These are phyloP conservation scores for Adoxophyes honmai DNA, from an alignment of 1,140 invertebrate genomes.

Conservation along the genomic window DNA sequence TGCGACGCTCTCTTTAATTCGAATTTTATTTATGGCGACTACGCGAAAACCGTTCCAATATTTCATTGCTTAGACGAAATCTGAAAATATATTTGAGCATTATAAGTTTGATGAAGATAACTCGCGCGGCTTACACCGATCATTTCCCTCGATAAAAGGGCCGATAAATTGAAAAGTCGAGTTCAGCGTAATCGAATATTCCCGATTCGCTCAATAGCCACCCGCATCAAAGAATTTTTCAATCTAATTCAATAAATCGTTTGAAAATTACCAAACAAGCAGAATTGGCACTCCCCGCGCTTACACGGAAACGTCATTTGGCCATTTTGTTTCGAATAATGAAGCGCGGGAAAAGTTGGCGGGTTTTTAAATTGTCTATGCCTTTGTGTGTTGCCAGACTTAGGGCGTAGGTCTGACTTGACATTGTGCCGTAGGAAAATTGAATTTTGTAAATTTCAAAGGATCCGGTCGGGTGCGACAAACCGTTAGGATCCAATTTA, in stretches of 20 bases:
- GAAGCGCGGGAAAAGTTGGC: background rate
- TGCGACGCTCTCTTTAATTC: too few relatives aligned
- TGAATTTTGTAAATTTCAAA: constrained; percentile 50
- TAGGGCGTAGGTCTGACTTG: background rate
- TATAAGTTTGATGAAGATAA: constrained; percentile 21
- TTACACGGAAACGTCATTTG: constrained; percentile 64
- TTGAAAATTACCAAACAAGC: constrained; percentile 61
- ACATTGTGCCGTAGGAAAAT: constrained; percentile 44
- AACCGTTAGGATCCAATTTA: constrained; percentile 54
- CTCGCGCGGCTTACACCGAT: constrained; percentile 51
- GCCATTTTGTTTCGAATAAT: constrained; percentile 29
- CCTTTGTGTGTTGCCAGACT: constrained; percentile 5
- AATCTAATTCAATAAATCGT: constrained; percentile 68
- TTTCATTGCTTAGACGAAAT: constrained; percentile 10
- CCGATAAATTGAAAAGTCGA: constrained; percentile 69
- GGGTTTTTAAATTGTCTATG: constrained; percentile 6
- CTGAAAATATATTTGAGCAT: constrained; percentile 12
- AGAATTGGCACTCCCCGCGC: constrained; percentile 51
- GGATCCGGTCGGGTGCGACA: constrained; percentile 24
- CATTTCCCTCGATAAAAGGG: constrained; percentile 50
- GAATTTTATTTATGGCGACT: background rate
- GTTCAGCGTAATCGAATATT: constrained; percentile 65
- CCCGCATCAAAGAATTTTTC: constrained; percentile 65
- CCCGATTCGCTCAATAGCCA: constrained; percentile 46
- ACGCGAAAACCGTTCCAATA: background rate